Conservation (phyloP, 1,140 invertebrate species). For the Rhysida immarginata region DNA sequence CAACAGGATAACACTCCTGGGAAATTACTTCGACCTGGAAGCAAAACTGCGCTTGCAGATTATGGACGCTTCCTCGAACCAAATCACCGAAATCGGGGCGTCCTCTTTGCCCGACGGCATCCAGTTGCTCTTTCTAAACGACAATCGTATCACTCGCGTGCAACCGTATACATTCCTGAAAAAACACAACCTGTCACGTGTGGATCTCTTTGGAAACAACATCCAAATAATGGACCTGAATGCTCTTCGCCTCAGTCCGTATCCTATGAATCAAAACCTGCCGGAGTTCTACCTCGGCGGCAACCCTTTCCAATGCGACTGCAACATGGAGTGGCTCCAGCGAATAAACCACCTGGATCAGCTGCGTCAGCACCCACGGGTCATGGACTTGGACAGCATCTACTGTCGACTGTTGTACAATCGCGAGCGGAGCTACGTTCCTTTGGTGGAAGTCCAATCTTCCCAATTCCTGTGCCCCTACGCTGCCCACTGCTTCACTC, state of each 20-base stretch:
- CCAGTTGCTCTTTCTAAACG: conserved; percentile 61
- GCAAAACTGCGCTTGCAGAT: conserved; percentile 52
- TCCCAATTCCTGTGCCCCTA: conserved; percentile 80
- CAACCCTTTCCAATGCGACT: conserved; percentile 76
- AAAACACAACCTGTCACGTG: conserved; percentile 62
- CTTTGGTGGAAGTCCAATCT: conserved; percentile 57
- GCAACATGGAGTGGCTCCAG: conserved; percentile 77
- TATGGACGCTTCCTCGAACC: conserved; percentile 67
- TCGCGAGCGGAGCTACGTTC: conserved; percentile 59
- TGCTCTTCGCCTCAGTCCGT: conserved; percentile 52
- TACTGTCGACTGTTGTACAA: conserved; percentile 78
- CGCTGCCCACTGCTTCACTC: conserved; percentile 77
- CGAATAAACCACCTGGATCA: conserved; percentile 59
- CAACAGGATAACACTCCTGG: conserved; percentile 66
- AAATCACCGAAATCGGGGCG: conserved; percentile 52
- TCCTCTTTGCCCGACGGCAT: conserved; percentile 56
- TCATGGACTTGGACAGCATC: conserved; percentile 80
- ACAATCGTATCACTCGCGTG: conserved; percentile 60
- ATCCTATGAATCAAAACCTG: conserved; percentile 45
- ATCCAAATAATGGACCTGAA: conserved; percentile 64
- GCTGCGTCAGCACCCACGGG: conserved; percentile 63
- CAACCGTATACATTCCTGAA: conserved; percentile 66
- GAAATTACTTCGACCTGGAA: conserved; percentile 65
- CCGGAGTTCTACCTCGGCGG: conserved; percentile 75
- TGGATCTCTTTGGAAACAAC: conserved; percentile 72